A percentile compares a stretch with the other conserved stretches of the same genome.
phyloP scores from a whole-genome alignment of 2,797 vertebrate genomes.

The Bradypodion pumilum region DNA sequence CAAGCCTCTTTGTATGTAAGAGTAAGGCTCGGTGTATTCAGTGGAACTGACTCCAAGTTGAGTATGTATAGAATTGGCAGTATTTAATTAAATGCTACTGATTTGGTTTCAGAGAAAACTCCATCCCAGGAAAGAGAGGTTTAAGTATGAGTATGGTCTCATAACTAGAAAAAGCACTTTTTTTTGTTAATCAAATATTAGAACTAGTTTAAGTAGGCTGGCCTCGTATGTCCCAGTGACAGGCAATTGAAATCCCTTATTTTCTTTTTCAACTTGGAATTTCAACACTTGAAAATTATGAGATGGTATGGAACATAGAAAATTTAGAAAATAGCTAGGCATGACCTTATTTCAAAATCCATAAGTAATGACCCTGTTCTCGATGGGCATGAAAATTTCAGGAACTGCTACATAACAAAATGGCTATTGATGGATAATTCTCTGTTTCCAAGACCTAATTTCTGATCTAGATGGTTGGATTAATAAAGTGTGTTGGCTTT shows the following conservation, averaged over 20 bases:
- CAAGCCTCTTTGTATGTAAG: background rate
- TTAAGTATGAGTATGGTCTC: slow-evolving; percentile 43
- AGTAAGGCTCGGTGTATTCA: background rate
- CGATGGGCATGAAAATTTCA: background rate
- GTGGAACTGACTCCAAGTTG: background rate
- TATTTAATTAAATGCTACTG: slow-evolving; percentile 49
- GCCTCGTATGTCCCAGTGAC: background rate
- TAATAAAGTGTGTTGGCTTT: background rate
- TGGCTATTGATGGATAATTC: background rate
- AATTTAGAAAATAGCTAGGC: background rate
- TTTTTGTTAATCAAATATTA: slow-evolving; percentile 18
- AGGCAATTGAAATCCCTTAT: background rate
- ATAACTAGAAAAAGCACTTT: slow-evolving; percentile 8
- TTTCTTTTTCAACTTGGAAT: background rate
- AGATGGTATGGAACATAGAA: background rate
- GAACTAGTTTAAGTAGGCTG: slow-evolving; percentile 29
- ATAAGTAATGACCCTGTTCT: too few species aligned
- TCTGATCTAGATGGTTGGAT: background rate
- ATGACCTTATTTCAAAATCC: too few species aligned
- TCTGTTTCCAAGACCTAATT: background rate
- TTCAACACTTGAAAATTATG: background rate
- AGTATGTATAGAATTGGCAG: background rate
- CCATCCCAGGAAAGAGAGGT: slow-evolving; percentile 45
- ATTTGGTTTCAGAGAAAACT: slow-evolving; percentile 41
- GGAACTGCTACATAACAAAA: background rate